A percentile compares a stretch with the other conserved stretches of the same genome.
These are phyloP conservation scores for Drosophila melanosoma DNA, from an alignment of 2,888 invertebrate species.

Conservation along the genomic window DNA sequence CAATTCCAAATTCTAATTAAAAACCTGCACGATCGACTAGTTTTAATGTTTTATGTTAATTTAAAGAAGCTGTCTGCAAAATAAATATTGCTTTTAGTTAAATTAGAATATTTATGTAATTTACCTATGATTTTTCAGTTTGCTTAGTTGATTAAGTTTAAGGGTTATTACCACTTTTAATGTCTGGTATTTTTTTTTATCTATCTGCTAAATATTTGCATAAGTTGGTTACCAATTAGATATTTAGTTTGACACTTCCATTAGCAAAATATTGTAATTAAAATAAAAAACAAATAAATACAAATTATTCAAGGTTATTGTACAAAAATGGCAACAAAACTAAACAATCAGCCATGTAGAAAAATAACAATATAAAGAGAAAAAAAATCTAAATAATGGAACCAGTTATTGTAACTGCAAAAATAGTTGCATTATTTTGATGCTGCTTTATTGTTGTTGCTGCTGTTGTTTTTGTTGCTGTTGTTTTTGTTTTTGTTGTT, in stretches of 20 bases:
- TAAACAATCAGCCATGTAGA: slow-evolving; percentile 40
- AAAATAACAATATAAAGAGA: slow-evolving; percentile 24
- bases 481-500: slow-evolving; percentile 32
- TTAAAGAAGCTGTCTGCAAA: slow-evolving; percentile 1
- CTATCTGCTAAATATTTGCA: background rate
- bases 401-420: slow-evolving; percentile 75
- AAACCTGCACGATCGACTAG: background rate
- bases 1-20: slow-evolving; percentile 10
- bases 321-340: slow-evolving; percentile 59
- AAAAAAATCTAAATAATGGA: slow-evolving; percentile 54
- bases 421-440: slow-evolving; percentile 47
- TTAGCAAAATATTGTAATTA: slow-evolving; percentile 62
- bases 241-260: slow-evolving; percentile 18
- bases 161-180: background rate
- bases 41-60: background rate
- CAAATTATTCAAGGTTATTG: slow-evolving; percentile 61
- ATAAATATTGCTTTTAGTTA: background rate
- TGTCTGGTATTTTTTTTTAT: background rate
- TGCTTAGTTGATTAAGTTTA: background rate
- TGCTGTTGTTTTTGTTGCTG: slow-evolving; percentile 12
- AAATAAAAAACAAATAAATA: slow-evolving; percentile 36
- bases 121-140: background rate
- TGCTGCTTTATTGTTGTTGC: slow-evolving; percentile 31
- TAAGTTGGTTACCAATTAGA: background rate
- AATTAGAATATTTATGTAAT: background rate